Base-by-base conservation (phyloP, 2,113 vertebrate species). In the Lathamus discolor region DNA sequence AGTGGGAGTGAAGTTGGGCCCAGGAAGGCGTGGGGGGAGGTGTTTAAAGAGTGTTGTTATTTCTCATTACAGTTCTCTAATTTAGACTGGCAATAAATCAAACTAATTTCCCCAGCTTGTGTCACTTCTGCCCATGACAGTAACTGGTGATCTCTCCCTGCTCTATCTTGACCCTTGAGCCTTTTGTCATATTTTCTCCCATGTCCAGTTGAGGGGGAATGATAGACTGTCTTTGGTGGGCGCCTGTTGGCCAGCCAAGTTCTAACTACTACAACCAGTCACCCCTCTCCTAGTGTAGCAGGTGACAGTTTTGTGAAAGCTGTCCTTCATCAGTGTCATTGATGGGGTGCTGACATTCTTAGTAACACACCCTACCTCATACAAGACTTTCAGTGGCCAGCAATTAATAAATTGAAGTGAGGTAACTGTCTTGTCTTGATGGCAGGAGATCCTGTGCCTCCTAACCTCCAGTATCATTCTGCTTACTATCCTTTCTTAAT, bases 161-260 rank as follows among this genome's bases (percentile, higher is more conserved):
- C 39, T 49, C 16, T 68, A 27, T 9, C 23, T 48, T 13, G 5
- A 68, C 19, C 8, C 29, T 43, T 0, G 0, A 68, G 22, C 6
- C 44, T 67, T 73, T 57, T 14, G 1, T 67, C n/a, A 6, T 52
- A 15, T 83, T 86, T 74, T 79, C 33, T 66, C 7, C 17, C 16
- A 35, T 48, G 37, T n/a, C 10, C 44, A 43, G 14, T 8, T 55
- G 24, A 70, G 24, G 4, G 5, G 11, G 57, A 72, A 11, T 13
- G 25, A 67, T 15, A 41, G 18, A 73, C 37, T 1, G 0, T 11
- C 7, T 57, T 31, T 6, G 2, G 2, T 72, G 41, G 24, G 28
- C 16, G 27, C 3, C 11, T n/a, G 18, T 6, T 11, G 1, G 23
- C n/a, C 20, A 52, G 48, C 8, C n/a, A 39, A 31, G 62, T 20